Base-by-base conservation (phyloP, 2,888 invertebrate species). In the Caenorhabditis auriculariae region DNA sequence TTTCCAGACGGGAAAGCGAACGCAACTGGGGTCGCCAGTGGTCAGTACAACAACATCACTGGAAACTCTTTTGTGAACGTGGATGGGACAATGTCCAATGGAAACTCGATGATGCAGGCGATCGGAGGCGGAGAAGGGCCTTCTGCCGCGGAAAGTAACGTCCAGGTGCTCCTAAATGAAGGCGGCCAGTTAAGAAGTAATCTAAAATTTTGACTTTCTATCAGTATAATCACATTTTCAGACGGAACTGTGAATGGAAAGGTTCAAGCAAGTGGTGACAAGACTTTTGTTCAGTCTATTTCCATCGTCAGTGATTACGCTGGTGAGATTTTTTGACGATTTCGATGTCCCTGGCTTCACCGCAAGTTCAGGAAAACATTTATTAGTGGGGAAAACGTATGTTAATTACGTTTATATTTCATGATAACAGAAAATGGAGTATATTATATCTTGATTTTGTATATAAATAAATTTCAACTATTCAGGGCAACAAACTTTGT, bases 401-500 rank as follows among this genome's bases (percentile, higher is more conserved):
- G n/a, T n/a, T n/a, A n/a, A n/a, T n/a, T n/a, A n/a, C n/a, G n/a
- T n/a, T n/a, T n/a, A n/a, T n/a, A n/a, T n/a, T n/a, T n/a, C n/a
- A n/a, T n/a, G n/a, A n/a, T n/a, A n/a, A n/a, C n/a, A n/a, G n/a
- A n/a, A n/a, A n/a, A n/a, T n/a, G n/a, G n/a, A n/a, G n/a, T n/a
- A n/a, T n/a, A n/a, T n/a, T n/a, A n/a, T n/a, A n/a, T n/a, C n/a
- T n/a, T n/a, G n/a, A n/a, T n/a, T n/a, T n/a, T n/a, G n/a, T n/a
- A n/a, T n/a, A n/a, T n/a, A n/a, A n/a, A n/a, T n/a, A n/a, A n/a
- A n/a, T n/a, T n/a, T n/a, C n/a, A n/a, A n/a, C n/a, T n/a, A n/a
- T 59, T 47, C 46, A 69, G 72, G 69, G 9, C 52, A 60, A 29
- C 61, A 70, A 56, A 65, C 69, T 1, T 32, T 70, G 21, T 51